These are phyloP conservation scores for Abscondita cerata DNA, from an alignment of 2,888 invertebrate species.

Conservation along the genomic window DNA sequence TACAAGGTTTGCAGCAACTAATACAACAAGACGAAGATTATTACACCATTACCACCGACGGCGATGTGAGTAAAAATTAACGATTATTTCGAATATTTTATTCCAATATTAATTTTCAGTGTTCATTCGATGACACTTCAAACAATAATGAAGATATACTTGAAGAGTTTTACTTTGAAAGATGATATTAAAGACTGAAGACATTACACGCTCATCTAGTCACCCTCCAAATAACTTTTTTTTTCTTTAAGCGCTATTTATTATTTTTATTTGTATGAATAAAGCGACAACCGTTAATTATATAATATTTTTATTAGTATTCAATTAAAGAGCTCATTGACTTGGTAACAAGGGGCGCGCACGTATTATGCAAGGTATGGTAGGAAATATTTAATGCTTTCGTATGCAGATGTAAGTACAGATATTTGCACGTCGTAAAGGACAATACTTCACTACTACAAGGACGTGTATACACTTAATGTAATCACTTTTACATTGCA, in stretches of 20 bases:
- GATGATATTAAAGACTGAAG: constrained; percentile 24
- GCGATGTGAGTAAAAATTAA: constrained; percentile 27
- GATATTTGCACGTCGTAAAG: constrained; percentile 41
- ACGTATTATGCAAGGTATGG: constrained; percentile 37
- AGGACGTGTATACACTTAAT: constrained; percentile 43
- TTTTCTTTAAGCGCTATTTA: constrained; percentile 5
- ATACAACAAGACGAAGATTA: constrained; percentile 44
- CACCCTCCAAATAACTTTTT: constrained; percentile 20
- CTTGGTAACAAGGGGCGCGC: constrained; percentile 33
- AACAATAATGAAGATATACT: constrained; percentile 32
- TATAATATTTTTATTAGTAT: constrained; percentile 29
- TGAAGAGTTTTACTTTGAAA: constrained; percentile 33
- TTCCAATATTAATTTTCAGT: constrained; percentile 15
- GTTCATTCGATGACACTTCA: constrained; percentile 10
- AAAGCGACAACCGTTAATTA: constrained; percentile 20
- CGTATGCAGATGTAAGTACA: constrained; percentile 28
- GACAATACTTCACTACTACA: constrained; percentile 39
- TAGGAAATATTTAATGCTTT: constrained; percentile 27
- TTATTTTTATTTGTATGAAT: constrained; percentile 12
- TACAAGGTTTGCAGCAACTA: constrained; percentile 61
- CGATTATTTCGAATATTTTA: background rate
- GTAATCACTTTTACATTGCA: constrained; percentile 16
- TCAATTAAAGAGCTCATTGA: constrained; percentile 25
- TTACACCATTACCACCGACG: constrained; percentile 22
- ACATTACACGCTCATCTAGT: constrained; percentile 15